Base-by-base conservation (phyloP, 2,888 invertebrate species). In the Resseliella maxima region DNA sequence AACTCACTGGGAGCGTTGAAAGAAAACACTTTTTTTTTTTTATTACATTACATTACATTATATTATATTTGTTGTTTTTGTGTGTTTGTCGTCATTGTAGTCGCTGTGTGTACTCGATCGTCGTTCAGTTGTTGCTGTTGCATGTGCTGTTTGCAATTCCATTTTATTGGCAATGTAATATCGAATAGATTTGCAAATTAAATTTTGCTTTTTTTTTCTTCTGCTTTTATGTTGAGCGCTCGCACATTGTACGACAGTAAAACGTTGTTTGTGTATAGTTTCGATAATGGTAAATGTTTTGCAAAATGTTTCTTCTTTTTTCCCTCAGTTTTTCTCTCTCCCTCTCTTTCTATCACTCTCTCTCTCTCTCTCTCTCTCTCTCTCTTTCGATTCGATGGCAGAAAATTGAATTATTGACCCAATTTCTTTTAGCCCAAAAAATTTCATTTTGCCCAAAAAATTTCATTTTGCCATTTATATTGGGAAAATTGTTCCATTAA, bases 371-470 rank as follows among this genome's bases (percentile, higher is more conserved):
- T 54, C n/a, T 21, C 10, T n/a, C n/a, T 54, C 18, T 54, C 21
- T 18, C n/a, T 38, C 38, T 12, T 8, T 83, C 38, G 38, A 38
- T 83, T 83, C 24, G 38, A 38, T 38, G n/a, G 38, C 8, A 38
- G 83, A 83, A 83, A 83, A 83, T 83, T 83, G 83, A 83, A 83
- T 83, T 38, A 83, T 83, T 83, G 83, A 83, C 83, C 38, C 83
- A 83, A 83, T 38, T 83, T 83, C 27, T 5, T 12, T 18, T 38
- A 24, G 12, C n/a, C n/a, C 15, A 27, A 31, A 31, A 35, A 72
- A 72, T 72, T 72, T 72, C 31, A 72, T 50, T 50, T 50, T 50
- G 50, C n/a, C n/a, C n/a, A 2, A 18, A 50, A 3, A 18, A 2
- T 50, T 50, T 50, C 18, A 15, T 31, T 24, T 24, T 59, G 10